Conservation (phyloP, 2,797 vertebrate species). For the Enteromius argenteus region DNA sequence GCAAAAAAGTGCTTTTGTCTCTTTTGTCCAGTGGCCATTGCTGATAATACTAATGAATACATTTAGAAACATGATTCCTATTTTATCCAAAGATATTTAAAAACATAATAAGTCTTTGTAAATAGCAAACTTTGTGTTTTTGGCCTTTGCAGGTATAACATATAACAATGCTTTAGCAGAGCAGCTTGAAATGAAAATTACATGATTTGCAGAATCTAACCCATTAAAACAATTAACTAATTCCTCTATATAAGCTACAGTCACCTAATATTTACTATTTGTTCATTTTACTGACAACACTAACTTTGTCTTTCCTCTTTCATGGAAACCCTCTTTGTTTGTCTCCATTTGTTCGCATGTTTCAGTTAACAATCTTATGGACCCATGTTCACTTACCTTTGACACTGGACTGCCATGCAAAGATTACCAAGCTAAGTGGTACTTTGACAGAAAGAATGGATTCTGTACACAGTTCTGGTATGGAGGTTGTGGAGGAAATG, state of each 20-base stretch:
- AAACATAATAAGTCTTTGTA: background rate
- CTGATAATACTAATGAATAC: conserved; percentile 1
- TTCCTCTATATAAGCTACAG: background rate
- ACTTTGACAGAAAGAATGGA: conserved; percentile 87
- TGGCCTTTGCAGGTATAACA: conserved; percentile 9
- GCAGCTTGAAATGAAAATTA: background rate
- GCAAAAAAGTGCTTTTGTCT: background rate
- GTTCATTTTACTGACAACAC: conserved; percentile 60
- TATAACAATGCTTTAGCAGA: background rate
- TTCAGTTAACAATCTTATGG: conserved; percentile 81
- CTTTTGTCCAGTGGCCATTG: background rate
- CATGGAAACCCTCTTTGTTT: conserved; percentile 64
- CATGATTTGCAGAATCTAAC: conserved; percentile 1
- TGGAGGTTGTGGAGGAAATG: conserved; percentile 87
- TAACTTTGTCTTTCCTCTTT: conserved; percentile 64
- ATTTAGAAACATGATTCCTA: background rate
- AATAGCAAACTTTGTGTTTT: background rate
- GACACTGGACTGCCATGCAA: conserved; percentile 85
- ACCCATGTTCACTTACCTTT: conserved; percentile 87
- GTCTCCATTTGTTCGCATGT: conserved; percentile 66
- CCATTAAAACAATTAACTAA: conserved; percentile 6
- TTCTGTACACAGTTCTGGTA: conserved; percentile 88
- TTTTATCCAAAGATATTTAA: background rate
- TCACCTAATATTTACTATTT: conserved; percentile 28
- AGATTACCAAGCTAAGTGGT: conserved; percentile 89